These are phyloP conservation scores for Bergia puertoricense DNA, from an alignment of 92 coral and sea anemone genomes.

Conservation along the genomic window DNA sequence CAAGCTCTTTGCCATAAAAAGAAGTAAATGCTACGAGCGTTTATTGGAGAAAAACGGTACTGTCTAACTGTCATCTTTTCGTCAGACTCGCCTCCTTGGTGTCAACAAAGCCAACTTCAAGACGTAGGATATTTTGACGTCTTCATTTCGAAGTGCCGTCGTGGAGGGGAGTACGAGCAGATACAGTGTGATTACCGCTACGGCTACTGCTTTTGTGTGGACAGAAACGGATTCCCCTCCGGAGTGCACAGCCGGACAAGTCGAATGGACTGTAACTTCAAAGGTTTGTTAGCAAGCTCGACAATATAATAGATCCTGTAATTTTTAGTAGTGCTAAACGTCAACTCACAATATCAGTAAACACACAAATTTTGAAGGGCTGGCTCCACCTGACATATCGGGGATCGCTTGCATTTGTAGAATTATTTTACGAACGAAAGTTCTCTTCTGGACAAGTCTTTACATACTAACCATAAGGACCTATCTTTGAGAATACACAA, in stretches of 20 bases:
- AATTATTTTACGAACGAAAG: too few relatives aligned
- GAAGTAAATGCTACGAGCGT: too few relatives aligned
- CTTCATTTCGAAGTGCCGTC: slow-evolving; percentile 62
- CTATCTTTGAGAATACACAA: too few relatives aligned
- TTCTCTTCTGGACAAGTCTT: too few relatives aligned
- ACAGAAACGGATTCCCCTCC: slow-evolving; percentile 69
- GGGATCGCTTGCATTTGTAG: too few relatives aligned
- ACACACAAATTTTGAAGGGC: too few relatives aligned
- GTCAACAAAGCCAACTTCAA: slow-evolving; percentile 34
- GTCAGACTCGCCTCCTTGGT: slow-evolving; percentile 28
- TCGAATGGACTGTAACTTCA: slow-evolving; percentile 60
- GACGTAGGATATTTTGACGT: slow-evolving; percentile 63
- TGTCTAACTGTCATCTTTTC: not conserved
- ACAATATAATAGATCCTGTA: too few relatives aligned
- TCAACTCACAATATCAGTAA: too few relatives aligned
- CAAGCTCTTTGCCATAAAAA: too few relatives aligned
- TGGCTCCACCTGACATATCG: too few relatives aligned
- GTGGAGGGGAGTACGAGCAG: slow-evolving; percentile 48
- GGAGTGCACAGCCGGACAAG: slow-evolving; percentile 62
- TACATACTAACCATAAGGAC: too few relatives aligned
- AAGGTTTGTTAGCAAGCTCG: slow-evolving; percentile 30
- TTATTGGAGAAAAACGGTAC: not conserved
- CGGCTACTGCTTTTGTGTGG: slow-evolving; percentile 93
- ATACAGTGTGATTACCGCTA: slow-evolving; percentile 80
- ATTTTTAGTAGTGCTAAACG: too few relatives aligned